Base-by-base conservation (phyloP, 1,140 invertebrate genomes). In the Drosophila nasuta region DNA sequence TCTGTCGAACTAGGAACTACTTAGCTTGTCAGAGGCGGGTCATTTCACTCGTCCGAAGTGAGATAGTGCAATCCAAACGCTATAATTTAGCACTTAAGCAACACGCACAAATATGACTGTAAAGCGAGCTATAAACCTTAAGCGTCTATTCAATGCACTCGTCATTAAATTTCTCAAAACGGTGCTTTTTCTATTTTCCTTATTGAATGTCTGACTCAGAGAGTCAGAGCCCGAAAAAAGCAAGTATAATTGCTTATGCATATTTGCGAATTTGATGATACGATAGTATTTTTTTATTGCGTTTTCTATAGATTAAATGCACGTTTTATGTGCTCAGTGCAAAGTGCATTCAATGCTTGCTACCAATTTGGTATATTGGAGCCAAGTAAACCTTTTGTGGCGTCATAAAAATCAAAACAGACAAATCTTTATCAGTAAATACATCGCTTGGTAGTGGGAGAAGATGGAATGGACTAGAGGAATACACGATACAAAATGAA, bases 381-480 rank as follows among this genome's bases (percentile, higher is more conserved):
- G 43, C 38, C 58, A 52, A 52, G 54, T 62, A 35, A 69, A 69
- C 72, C 76, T 82, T 86, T 79, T 76, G 75, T 88, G 77, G 85
- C 74, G 72, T 88, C 83, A 73, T 88, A 88, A 88, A 88, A 88
- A 87, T 88, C 85, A 80, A 88, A 88, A 81, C 77, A 81, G 74
- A 88, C 85, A 88, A 89, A 88, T 83, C 70, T 80, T 89, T 88
- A 88, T 87, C 83, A 88, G 80, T 46, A 69, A 82, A 88, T 75
- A 74, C 81, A 88, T 81, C 80, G 56, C 35, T 33, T 6, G 38
- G 15, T 41, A 35, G 62, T 17, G 41, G 52, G 11, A 51, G 45
- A 10, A 63, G 28, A 25, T 48, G 73, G n/a, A 66, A 48, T 7
- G 49, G 20, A 35, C 11, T 13, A 41, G 41, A 58, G 45, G 25